Evolutionary conservation across 2,797 vertebrate genomes (phyloP), one percentile per base, ranked within the genome.

Genomic region (Lacerta agilis): DNA sequence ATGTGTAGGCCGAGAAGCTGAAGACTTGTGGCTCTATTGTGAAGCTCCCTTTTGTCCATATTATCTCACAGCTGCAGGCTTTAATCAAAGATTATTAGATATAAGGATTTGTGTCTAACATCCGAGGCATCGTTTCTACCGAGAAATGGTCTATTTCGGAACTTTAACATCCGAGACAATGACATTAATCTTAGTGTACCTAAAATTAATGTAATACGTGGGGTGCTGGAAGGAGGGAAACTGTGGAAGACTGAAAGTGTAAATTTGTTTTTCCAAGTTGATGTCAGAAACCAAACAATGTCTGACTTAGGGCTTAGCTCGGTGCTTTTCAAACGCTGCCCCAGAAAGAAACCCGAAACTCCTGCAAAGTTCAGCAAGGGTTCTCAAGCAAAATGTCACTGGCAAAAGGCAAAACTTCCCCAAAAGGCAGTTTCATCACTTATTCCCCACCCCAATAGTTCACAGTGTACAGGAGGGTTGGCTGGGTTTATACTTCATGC

Each of bases 1-100:
- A 87, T 91, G 55, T 90, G 91, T 94, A 90, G 93, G 88, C 88
- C 94, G 91, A 93, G 95, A 96, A 87, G 83, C 94, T 94, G 90
- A 94, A 90, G 91, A 87, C 83, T 94, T 94, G 91, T 89, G 89
- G 94, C 90, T 95, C 91, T 82, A 83, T 91, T 94, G 91, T 93
- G 92, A 91, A 90, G 93, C 88, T 91, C 88, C 11, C 78, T 93
- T 95, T 95, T 93, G 87, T 93, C 93, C 93, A 86, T 86, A 95
- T 95, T 96, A 95, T 95, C 86, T 18, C 91, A 88, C 87, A 95
- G 93, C 92, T 94, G 92, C 93, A 95, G 93, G 85, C 93, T 96
- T 94, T 92, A 93, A 92, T 94, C 93, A 95, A 94, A 96, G 93
- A 95, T 95, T 93, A 93, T 89, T 86, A 85, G 79, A 90, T 93